Evolutionary conservation across 2,888 invertebrate species (phyloP).

Genomic region (Papilio protenor): DNA sequence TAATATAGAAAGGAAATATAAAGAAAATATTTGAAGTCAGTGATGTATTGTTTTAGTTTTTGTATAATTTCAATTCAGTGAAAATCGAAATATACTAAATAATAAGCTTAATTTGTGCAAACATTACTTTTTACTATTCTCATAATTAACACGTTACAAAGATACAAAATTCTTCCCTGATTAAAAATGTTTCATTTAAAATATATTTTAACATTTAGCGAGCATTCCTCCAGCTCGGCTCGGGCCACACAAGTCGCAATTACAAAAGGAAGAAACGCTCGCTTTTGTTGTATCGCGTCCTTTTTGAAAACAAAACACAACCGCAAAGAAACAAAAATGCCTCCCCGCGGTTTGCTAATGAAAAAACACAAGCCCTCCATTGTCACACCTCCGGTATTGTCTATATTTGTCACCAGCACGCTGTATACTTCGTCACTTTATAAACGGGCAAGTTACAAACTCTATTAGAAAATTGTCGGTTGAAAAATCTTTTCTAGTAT

Average conservation of each 20-base stretch:
- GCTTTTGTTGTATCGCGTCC: conserved; percentile 5
- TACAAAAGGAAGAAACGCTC: conserved; percentile 15
- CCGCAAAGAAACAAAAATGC: conserved; percentile 9
- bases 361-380: conserved; percentile 23
- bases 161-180: not conserved
- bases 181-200: not conserved
- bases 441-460: not conserved
- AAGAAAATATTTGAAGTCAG: not conserved
- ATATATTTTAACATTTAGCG: not conserved
- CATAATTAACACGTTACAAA: not conserved
- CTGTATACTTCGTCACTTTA: not conserved
- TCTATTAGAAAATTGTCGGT: not conserved
- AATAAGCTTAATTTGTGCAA: not conserved
- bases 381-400: not conserved
- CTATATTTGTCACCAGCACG: not conserved
- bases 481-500: not conserved
- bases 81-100: no score
- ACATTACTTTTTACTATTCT: not conserved
- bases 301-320: conserved; percentile 20
- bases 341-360: conserved; percentile 24
- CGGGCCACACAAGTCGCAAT: conserved; percentile 19
- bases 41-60: no score
- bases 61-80: no score
- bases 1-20: not conserved
- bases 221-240: not conserved